These are phyloP conservation scores for Drosophila grimshawi DNA, from an alignment of 1,140 invertebrate species.

Conservation along the genomic window DNA sequence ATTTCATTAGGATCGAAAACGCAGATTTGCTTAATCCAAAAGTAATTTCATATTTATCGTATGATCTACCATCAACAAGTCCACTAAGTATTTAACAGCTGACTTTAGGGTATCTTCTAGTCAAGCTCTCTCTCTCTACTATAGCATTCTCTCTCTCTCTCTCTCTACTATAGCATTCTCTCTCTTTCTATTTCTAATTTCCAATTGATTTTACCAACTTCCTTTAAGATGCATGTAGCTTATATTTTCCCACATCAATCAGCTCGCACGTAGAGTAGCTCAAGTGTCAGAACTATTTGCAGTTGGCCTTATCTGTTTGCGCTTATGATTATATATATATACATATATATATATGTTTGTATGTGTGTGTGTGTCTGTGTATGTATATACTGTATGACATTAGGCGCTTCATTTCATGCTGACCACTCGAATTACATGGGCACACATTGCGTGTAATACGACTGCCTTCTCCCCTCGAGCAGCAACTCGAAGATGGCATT, in stretches of 20 bases:
- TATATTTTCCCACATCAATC: slow-evolving; percentile 42
- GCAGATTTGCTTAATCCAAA: too few species aligned
- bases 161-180: too few species aligned
- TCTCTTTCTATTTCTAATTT: too few species aligned
- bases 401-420: slow-evolving; percentile 38
- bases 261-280: neutral
- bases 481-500: slow-evolving; percentile 24
- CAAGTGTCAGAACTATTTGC: slow-evolving; percentile 21
- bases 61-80: too few species aligned
- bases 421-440: slow-evolving; percentile 52
- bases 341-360: slow-evolving; percentile 28
- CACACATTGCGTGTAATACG: slow-evolving; percentile 25
- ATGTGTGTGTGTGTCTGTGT: neutral
- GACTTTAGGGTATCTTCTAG: too few species aligned
- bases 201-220: too few species aligned
- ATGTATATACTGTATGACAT: slow-evolving; percentile 12
- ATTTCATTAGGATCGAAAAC: too few species aligned
- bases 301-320: slow-evolving; percentile 22
- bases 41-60: too few species aligned
- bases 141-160: too few species aligned
- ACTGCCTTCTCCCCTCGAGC: neutral
- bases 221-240: too few species aligned
- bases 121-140: too few species aligned
- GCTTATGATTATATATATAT: slow-evolving; percentile 20
- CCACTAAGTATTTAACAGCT: too few species aligned